phyloP scores from a whole-genome alignment of 2,888 invertebrate genomes.

The Ecliptopera silaceata region DNA sequence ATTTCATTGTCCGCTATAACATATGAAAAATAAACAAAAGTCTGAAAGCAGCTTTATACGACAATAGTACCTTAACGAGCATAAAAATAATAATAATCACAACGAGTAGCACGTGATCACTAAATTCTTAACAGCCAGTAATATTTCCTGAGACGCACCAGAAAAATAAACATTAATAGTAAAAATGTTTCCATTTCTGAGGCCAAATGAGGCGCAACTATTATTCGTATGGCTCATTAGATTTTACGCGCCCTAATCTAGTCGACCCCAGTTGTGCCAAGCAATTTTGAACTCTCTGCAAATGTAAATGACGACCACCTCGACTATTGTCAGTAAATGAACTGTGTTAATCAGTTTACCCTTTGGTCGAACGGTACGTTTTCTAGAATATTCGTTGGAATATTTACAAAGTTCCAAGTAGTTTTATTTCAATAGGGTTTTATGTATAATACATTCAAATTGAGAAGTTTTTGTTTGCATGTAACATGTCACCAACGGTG shows the following conservation, averaged over 20 bases:
- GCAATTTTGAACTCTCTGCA: slow-evolving; percentile 61
- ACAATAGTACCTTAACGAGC: background rate
- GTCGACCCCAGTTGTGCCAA: slow-evolving; percentile 48
- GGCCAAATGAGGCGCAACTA: slow-evolving; percentile 62
- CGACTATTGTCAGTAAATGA: slow-evolving; percentile 54
- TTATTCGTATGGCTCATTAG: slow-evolving; percentile 69
- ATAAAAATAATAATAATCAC: background rate
- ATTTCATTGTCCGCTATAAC: too few relatives aligned
- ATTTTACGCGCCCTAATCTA: slow-evolving; percentile 65
- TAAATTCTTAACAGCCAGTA: background rate
- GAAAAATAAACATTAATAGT: slow-evolving; percentile 22
- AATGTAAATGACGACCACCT: slow-evolving; percentile 56
- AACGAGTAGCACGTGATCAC: background rate
- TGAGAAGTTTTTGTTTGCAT: too few relatives aligned
- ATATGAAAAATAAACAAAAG: too few relatives aligned
- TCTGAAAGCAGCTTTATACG: background rate
- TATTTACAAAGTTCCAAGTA: background rate
- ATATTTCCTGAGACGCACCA: slow-evolving; percentile 2
- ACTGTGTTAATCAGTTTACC: slow-evolving; percentile 62
- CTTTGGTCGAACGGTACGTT: slow-evolving; percentile 60
- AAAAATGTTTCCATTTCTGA: slow-evolving; percentile 36
- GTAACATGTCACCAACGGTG: too few relatives aligned
- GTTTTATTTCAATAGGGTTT: too few relatives aligned
- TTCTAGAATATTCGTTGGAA: slow-evolving; percentile 28
- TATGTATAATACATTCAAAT: too few relatives aligned